These are phyloP conservation scores for Alosa alosa DNA, from an alignment of 2,113 vertebrate genomes.

Conservation along the genomic window DNA sequence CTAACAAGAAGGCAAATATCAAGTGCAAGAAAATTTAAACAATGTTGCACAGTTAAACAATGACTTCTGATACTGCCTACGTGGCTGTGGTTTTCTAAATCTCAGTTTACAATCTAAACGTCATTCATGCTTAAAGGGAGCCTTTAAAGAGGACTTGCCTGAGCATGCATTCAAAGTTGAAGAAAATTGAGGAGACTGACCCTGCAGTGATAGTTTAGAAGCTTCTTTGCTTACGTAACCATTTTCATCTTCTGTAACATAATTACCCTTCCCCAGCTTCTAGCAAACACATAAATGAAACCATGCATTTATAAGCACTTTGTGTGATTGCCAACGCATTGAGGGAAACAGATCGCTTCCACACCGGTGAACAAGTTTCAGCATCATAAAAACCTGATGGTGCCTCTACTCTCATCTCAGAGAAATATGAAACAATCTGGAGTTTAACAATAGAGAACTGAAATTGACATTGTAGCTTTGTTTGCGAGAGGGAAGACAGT, in stretches of 20 bases:
- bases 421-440: conserved; percentile 34
- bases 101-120: background rate
- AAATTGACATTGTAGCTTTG: conserved; percentile 28
- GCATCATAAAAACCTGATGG: conserved; percentile 20
- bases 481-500: conserved; percentile 22
- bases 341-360: conserved; percentile 44
- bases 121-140: background rate
- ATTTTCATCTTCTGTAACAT: background rate
- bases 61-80: background rate
- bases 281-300: background rate
- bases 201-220: background rate
- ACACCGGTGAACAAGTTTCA: background rate
- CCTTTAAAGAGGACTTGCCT: background rate
- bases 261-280: background rate
- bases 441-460: conserved; percentile 31
- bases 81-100: background rate
- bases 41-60: too few relatives aligned
- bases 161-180: background rate
- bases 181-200: background rate
- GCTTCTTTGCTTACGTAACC: background rate
- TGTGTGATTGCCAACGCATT: conserved; percentile 1
- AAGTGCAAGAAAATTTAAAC: too few relatives aligned
- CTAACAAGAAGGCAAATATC: too few relatives aligned
- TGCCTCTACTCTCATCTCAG: background rate
- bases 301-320: conserved; percentile 9